Evolutionary conservation across 2,113 vertebrate genomes (phyloP).

Genomic region (Cromileptes altivelis): DNA sequence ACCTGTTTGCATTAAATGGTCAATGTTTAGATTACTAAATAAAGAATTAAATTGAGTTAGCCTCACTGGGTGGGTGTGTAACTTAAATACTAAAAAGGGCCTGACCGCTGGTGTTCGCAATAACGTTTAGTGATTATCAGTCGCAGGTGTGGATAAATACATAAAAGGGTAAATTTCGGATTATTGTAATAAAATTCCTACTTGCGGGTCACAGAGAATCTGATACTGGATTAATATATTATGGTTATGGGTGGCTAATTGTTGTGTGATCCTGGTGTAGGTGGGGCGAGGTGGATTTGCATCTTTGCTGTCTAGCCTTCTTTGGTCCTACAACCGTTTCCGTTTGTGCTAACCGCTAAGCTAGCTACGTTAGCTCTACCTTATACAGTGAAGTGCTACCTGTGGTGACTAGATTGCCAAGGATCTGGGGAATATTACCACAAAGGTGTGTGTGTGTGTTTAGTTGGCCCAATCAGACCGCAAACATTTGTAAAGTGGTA

Average conservation of each 20-base stretch:
- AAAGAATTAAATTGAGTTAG: background rate
- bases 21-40: background rate
- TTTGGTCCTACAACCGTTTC: slow-evolving; percentile 27
- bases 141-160: background rate
- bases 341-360: slow-evolving; percentile 11
- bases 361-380: slow-evolving; percentile 27
- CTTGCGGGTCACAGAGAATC: no score
- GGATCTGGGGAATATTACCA: background rate
- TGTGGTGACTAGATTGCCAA: background rate
- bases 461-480: background rate
- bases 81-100: no score
- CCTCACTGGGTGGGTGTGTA: background rate
- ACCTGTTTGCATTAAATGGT: background rate
- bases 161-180: background rate
- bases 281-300: accelerated
- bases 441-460: slow-evolving; percentile 35
- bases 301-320: slow-evolving; percentile 2
- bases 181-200: background rate
- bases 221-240: no score
- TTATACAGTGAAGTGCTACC: background rate
- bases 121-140: background rate
- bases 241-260: no score
- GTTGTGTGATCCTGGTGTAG: no score
- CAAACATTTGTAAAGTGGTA: background rate
- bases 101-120: no score